phyloP scores from a whole-genome alignment of 2,113 vertebrate species.

The Hemicordylus capensis region DNA sequence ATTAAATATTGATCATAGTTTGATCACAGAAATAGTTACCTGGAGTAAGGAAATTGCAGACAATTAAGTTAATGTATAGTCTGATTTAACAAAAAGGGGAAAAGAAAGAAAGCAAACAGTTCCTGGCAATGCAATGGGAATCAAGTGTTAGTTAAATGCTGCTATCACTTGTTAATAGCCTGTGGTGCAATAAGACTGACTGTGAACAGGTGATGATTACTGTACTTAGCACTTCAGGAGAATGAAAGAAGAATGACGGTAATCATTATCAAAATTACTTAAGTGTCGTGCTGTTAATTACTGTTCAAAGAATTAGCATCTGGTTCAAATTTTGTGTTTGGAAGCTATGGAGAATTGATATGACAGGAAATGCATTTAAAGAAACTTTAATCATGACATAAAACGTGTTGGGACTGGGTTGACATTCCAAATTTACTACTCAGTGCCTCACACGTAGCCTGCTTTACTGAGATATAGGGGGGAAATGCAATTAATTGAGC shows the following conservation, averaged over 20 bases:
- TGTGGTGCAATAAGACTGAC: conserved; percentile 30
- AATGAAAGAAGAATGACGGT: conserved; percentile 44
- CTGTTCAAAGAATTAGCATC: conserved; percentile 63
- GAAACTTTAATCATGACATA: conserved; percentile 44
- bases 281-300: conserved; percentile 63
- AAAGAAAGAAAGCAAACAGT: conserved; percentile 26
- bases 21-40: neutral
- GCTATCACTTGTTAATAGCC: conserved; percentile 42
- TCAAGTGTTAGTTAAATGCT: conserved; percentile 49
- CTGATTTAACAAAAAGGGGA: neutral
- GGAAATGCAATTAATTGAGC: neutral
- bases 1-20: neutral
- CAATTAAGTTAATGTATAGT: neutral
- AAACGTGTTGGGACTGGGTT: conserved; percentile 24
- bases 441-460: conserved; percentile 1
- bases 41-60: neutral
- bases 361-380: conserved; percentile 60
- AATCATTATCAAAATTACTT: conserved; percentile 59
- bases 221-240: conserved; percentile 51
- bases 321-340: conserved; percentile 55
- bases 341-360: conserved; percentile 44
- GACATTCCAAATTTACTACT: conserved; percentile 10
- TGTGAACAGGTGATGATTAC: conserved; percentile 61
- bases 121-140: conserved; percentile 44
- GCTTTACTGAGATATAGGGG: conserved; percentile 20